Percentiles rank a stretch among this genome's conserved stretches.
phyloP scores from a whole-genome alignment of 2,113 vertebrate species.

The Cochlearius cochlearius region DNA sequence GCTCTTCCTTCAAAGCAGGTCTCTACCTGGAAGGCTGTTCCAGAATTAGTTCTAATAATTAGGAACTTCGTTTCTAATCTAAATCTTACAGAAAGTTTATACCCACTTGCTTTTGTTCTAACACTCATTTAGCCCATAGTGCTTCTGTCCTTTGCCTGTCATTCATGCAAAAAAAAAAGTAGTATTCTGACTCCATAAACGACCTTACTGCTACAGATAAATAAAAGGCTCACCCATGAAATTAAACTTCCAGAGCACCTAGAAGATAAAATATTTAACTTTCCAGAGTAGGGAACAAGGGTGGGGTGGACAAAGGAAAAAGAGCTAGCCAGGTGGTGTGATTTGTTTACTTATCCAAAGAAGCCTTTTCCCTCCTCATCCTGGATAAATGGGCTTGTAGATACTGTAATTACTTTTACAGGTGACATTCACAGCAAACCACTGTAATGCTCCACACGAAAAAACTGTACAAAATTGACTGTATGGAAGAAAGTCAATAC shows the following conservation, averaged over 20 bases:
- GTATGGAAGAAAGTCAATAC: neutral
- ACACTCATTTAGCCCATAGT: neutral
- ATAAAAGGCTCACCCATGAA: neutral
- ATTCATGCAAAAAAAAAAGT: neutral
- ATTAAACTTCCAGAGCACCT: neutral
- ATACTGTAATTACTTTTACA: neutral
- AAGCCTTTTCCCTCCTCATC: neutral
- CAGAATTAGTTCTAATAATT: neutral
- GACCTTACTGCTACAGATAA: neutral
- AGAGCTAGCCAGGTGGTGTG: neutral
- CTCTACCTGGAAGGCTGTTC: neutral
- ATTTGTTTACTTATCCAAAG: neutral
- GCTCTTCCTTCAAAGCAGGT: conserved; percentile 11
- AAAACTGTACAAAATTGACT: neutral
- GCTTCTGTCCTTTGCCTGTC: neutral
- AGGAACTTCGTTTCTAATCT: neutral
- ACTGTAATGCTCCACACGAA: neutral
- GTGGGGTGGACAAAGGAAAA: too few relatives aligned
- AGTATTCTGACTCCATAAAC: neutral
- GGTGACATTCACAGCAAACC: neutral
- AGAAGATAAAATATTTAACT: neutral
- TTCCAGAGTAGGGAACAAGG: neutral
- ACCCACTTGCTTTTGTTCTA: neutral
- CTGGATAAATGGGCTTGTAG: neutral
- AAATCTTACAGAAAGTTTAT: neutral